These are phyloP conservation scores for Andrena trimmerana DNA, from an alignment of 2,888 invertebrate species.

Conservation along the genomic window DNA sequence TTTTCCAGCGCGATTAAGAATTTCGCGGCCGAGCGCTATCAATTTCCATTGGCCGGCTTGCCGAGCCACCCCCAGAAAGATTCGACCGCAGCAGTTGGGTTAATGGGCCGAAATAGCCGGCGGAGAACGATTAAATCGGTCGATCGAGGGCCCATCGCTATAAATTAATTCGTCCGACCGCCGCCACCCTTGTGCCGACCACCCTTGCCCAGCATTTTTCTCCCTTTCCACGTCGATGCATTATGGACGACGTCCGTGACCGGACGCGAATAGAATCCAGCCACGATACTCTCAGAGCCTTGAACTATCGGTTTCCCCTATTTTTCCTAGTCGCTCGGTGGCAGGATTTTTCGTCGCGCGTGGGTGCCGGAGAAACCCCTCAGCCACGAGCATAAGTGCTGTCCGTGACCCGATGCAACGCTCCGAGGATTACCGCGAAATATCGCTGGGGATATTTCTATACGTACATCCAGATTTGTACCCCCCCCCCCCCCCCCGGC, in stretches of 20 bases:
- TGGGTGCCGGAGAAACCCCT: constrained; percentile 7
- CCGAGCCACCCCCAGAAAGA: constrained; percentile 21
- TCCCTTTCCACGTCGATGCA: constrained; percentile 11
- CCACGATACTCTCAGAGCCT: constrained; percentile 28
- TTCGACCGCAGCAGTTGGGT: constrained; percentile 26
- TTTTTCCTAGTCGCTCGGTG: constrained; percentile 32
- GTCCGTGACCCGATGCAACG: constrained; percentile 54
- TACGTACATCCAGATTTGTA: not conserved
- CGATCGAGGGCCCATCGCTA: constrained; percentile 41
- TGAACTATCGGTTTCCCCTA: constrained; percentile 57
- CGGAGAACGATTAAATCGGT: constrained; percentile 45
- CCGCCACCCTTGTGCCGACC: not conserved
- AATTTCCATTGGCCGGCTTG: constrained; percentile 7
- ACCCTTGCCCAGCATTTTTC: constrained; percentile 5
- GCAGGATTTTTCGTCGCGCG: constrained; percentile 17
- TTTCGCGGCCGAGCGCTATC: constrained; percentile 9
- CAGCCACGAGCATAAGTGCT: constrained; percentile 11
- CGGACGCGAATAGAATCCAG: constrained; percentile 33
- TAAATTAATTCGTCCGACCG: constrained; percentile 37
- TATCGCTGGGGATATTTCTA: constrained; percentile 43
- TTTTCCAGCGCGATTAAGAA: constrained; percentile 24
- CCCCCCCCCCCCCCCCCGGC: no score
- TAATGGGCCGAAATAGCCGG: constrained; percentile 27
- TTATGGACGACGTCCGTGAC: constrained; percentile 47
- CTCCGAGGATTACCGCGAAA: constrained; percentile 35